Evolutionary conservation across 2,797 vertebrate species (phyloP).

Genomic region (Amniataba percoides): DNA sequence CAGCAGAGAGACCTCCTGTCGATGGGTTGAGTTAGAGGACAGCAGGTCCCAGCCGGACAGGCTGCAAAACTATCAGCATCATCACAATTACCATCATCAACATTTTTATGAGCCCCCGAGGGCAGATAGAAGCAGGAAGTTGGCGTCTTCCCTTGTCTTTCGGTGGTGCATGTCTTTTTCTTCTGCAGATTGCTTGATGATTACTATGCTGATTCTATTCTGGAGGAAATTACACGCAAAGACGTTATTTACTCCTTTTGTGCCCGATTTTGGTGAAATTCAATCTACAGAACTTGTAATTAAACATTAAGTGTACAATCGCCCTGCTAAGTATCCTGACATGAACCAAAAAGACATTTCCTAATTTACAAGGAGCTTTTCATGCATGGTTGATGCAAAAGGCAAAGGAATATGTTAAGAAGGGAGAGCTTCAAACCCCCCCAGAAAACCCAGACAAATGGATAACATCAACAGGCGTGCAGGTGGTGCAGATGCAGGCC

Average conservation of each 20-base stretch:
- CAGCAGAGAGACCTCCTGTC: constrained; percentile 10
- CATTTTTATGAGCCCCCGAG: constrained; percentile 33
- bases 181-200: constrained; percentile 29
- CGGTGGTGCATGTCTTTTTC: constrained; percentile 20
- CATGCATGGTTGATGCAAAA: constrained; percentile 34
- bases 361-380: constrained; percentile 29
- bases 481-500: constrained; percentile 54
- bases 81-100: constrained; percentile 36
- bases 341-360: constrained; percentile 28
- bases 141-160: neutral
- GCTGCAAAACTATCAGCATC: constrained; percentile 45
- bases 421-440: constrained; percentile 12
- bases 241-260: constrained; percentile 47
- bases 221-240: constrained; percentile 19
- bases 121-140: constrained; percentile 17
- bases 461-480: constrained; percentile 28
- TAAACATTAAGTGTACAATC: constrained; percentile 42
- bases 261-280: constrained; percentile 21
- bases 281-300: constrained; percentile 44
- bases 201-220: constrained; percentile 12
- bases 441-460: constrained; percentile 7
- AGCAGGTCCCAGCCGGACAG: constrained; percentile 22
- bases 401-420: constrained; percentile 1
- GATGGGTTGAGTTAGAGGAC: constrained; percentile 14
- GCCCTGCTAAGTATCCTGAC: constrained; percentile 26